Evolutionary conservation across 2,797 vertebrate genomes (phyloP).

Genomic region (Malurus splendens): DNA sequence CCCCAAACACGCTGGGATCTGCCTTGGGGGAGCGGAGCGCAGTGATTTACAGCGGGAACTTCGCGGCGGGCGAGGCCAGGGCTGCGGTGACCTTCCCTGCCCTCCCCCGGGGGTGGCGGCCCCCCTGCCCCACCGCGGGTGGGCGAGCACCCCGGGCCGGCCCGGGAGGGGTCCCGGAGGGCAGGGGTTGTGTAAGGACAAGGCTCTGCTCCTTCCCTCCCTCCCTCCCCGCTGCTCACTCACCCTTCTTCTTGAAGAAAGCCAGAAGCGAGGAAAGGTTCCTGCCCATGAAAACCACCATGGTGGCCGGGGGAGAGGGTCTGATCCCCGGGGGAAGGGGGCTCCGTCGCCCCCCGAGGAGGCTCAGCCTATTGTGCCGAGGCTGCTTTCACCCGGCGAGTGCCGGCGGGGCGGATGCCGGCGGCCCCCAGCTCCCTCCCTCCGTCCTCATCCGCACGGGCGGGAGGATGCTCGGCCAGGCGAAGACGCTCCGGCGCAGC

Average conservation of each 20-base stretch:
- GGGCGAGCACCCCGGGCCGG: background rate
- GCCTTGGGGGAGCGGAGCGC: background rate
- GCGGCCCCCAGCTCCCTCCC: background rate
- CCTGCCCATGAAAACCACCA: constrained; percentile 90
- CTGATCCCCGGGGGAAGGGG: background rate
- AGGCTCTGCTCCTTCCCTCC: background rate
- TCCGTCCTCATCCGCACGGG: background rate
- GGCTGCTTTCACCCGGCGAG: background rate
- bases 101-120: too few relatives aligned
- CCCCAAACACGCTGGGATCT: background rate
- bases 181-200: constrained; percentile 20
- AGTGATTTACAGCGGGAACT: background rate
- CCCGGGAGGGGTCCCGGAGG: background rate
- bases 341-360: background rate
- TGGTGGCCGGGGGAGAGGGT: constrained; percentile 35
- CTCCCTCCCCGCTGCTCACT: constrained; percentile 60
- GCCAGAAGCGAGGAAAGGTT: constrained; percentile 82
- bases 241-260: constrained; percentile 93
- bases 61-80: background rate
- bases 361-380: background rate
- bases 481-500: background rate
- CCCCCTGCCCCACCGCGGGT: background rate
- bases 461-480: constrained; percentile 16
- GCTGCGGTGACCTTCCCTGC: background rate
- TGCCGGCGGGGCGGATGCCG: background rate